These are phyloP conservation scores for Drosophila orena DNA, from an alignment of 1,140 invertebrate genomes.

Conservation along the genomic window DNA sequence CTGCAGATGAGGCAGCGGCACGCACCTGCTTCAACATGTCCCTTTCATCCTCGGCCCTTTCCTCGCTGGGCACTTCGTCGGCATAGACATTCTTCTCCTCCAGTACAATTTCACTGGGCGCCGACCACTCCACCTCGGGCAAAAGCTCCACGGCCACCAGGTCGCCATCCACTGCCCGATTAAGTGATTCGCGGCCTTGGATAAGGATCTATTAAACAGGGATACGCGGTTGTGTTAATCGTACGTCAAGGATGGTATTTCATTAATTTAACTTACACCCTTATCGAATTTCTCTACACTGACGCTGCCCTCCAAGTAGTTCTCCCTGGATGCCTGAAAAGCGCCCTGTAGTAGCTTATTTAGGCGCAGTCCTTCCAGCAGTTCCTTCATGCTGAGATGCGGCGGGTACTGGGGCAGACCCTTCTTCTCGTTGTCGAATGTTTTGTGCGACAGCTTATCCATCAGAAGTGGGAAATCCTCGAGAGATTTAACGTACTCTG, in stretches of 20 bases:
- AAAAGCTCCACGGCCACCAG: slow-evolving; percentile 96
- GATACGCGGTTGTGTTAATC: background rate
- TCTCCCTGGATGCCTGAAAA: slow-evolving; percentile 94
- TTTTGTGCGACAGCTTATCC: slow-evolving; percentile 92
- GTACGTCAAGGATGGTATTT: background rate
- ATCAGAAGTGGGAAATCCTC: slow-evolving; percentile 88
- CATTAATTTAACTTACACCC: slow-evolving; percentile 86
- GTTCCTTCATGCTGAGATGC: slow-evolving; percentile 91
- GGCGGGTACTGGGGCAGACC: slow-evolving; percentile 92
- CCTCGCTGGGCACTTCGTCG: slow-evolving; percentile 88
- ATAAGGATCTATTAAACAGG: slow-evolving; percentile 90
- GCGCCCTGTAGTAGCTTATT: slow-evolving; percentile 93
- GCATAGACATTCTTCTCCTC: slow-evolving; percentile 92
- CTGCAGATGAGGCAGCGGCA: slow-evolving; percentile 85
- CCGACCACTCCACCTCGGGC: slow-evolving; percentile 95
- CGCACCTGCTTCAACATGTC: slow-evolving; percentile 69
- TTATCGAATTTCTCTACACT: slow-evolving; percentile 92
- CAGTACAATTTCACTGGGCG: slow-evolving; percentile 93
- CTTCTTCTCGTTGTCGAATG: slow-evolving; percentile 87
- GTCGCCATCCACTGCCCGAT: slow-evolving; percentile 98
- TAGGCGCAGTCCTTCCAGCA: slow-evolving; percentile 92
- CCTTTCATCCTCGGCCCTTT: slow-evolving; percentile 63
- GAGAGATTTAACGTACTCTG: slow-evolving; percentile 90
- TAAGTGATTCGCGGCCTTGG: slow-evolving; percentile 94
- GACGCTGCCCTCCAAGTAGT: slow-evolving; percentile 97